Evolutionary conservation across 1,140 invertebrate species (phyloP).

Genomic region (Centruroides vittatus): DNA sequence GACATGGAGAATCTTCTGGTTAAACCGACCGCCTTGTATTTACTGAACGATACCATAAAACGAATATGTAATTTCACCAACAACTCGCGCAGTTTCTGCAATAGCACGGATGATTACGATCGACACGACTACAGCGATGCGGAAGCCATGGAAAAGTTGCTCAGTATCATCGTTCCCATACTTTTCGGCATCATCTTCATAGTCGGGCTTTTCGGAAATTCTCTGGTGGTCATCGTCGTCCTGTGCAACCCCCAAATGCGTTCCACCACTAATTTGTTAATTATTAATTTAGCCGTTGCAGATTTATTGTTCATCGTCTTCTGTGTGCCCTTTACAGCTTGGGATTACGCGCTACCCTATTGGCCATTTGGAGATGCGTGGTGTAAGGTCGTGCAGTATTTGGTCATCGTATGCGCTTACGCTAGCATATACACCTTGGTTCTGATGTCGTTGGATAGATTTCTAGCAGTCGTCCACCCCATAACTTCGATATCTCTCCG

Average conservation of each 20-base stretch:
- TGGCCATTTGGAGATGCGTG: conserved; percentile 85
- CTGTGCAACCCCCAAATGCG: conserved; percentile 66
- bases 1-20: no score
- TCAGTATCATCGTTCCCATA: conserved; percentile 49
- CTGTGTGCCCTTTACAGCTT: conserved; percentile 86
- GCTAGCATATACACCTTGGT: conserved; percentile 88
- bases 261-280: conserved; percentile 82
- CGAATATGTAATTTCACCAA: no score
- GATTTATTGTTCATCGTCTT: conserved; percentile 89
- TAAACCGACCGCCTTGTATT: no score
- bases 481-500: conserved; percentile 75
- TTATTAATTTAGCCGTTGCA: conserved; percentile 73
- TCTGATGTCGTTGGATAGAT: conserved; percentile 87
- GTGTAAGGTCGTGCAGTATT: conserved; percentile 75
- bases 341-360: conserved; percentile 65
- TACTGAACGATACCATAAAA: no score
- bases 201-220: conserved; percentile 75
- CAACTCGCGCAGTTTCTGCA: no score
- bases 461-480: conserved; percentile 86
- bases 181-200: conserved; percentile 77
- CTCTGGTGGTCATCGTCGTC: conserved; percentile 60
- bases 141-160: neutral
- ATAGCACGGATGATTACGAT: no score
- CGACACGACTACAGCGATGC: neutral
- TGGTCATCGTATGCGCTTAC: conserved; percentile 78